phyloP scores from a whole-genome alignment of 2,888 invertebrate species.

The Sycophila texana region DNA sequence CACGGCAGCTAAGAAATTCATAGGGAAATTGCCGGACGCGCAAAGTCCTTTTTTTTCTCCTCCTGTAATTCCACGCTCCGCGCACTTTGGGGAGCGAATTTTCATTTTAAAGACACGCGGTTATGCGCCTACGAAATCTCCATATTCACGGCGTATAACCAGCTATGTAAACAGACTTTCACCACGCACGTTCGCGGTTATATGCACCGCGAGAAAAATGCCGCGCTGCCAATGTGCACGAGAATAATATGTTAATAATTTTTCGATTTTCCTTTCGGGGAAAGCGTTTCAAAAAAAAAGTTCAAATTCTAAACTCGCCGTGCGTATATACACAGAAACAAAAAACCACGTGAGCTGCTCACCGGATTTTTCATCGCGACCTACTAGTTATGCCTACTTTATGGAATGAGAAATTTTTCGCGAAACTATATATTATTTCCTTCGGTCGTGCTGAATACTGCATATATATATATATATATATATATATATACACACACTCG shows the following conservation, averaged over 20 bases:
- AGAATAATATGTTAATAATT: too few species aligned
- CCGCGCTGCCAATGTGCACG: neutral
- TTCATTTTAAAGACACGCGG: slow-evolving; percentile 35
- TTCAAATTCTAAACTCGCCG: too few species aligned
- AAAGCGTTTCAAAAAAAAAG: too few species aligned
- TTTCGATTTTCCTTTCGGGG: too few species aligned
- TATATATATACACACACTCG: neutral
- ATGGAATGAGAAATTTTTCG: too few species aligned
- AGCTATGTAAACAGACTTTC: slow-evolving; percentile 47
- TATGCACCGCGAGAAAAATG: too few species aligned
- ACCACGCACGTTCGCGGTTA: neutral
- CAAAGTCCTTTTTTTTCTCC: too few species aligned
- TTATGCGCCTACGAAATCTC: slow-evolving; percentile 27
- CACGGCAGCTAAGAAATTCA: slow-evolving; percentile 1
- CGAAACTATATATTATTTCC: too few species aligned
- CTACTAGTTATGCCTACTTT: too few species aligned
- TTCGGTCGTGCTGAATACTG: neutral
- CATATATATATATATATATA: neutral
- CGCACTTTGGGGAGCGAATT: slow-evolving; percentile 28
- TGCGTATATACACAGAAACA: too few species aligned
- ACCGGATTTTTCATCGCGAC: too few species aligned
- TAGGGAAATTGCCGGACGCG: neutral
- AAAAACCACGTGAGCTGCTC: too few species aligned
- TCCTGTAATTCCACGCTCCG: neutral
- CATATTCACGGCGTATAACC: slow-evolving; percentile 29